Evolutionary conservation across 2,797 vertebrate genomes (phyloP).

Genomic region (Falco naumanni): DNA sequence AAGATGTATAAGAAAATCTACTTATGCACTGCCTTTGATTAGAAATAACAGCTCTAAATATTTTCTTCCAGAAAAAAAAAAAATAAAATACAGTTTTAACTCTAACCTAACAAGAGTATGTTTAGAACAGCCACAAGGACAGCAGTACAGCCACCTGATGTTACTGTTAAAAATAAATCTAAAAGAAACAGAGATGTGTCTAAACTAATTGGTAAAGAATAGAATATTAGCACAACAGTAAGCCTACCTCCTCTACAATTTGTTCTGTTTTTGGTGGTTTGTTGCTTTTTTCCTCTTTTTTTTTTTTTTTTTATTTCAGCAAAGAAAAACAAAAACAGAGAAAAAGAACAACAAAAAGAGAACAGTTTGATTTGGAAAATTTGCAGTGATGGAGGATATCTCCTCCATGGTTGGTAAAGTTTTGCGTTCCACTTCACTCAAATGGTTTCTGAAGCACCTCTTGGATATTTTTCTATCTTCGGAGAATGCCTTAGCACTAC

Average conservation of each 20-base stretch:
- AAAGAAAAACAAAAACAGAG: not conserved
- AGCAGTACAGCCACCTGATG: too few species aligned
- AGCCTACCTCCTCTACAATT: too few species aligned
- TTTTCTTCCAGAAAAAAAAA: not conserved
- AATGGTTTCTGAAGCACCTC: not conserved
- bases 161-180: too few species aligned
- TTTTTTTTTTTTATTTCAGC: not conserved
- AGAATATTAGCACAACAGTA: too few species aligned
- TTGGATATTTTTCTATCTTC: not conserved
- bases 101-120: not conserved
- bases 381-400: not conserved
- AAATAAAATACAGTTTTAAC: not conserved
- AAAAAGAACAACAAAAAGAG: not conserved
- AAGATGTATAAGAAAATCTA: not conserved
- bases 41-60: not conserved
- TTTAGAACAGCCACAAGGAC: not conserved
- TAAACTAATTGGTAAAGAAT: too few species aligned
- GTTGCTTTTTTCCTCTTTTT: too few species aligned
- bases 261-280: too few species aligned
- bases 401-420: not conserved
- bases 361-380: not conserved
- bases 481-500: not conserved
- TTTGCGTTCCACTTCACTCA: not conserved
- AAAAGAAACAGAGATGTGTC: too few species aligned
- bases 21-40: not conserved